Percentiles rank a stretch among this genome's conserved stretches.
Conservation (phyloP, 1,140 invertebrate genomes). For the Drosophila rufa region DNA sequence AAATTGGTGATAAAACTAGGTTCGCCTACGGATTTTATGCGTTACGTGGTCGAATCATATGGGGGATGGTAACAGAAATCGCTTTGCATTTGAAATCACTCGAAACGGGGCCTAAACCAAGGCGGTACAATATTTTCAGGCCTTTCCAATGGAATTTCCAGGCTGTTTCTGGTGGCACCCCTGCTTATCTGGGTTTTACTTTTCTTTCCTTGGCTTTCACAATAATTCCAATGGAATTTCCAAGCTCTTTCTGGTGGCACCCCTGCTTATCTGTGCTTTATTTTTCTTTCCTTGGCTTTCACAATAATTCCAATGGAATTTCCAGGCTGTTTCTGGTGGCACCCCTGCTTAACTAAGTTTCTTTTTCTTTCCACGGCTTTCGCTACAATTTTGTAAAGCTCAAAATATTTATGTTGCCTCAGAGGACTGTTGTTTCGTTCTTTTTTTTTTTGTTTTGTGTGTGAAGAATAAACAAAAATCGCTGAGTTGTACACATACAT, state of each 20-base stretch:
- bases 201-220: neutral
- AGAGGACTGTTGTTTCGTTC: constrained; percentile 4
- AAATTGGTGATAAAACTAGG: constrained; percentile 19
- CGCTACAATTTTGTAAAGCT: constrained; percentile 47
- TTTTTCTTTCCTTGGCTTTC: too few relatives aligned
- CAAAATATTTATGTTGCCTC: constrained; percentile 26
- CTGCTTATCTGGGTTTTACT: neutral
- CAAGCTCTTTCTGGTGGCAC: too few relatives aligned
- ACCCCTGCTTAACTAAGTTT: too few relatives aligned
- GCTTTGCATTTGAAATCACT: neutral
- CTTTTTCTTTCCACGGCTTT: neutral
- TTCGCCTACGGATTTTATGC: constrained; percentile 15
- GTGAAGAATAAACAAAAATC: constrained; percentile 40
- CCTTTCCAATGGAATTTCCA: too few relatives aligned
- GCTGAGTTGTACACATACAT: constrained; percentile 34
- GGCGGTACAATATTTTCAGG: too few relatives aligned
- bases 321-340: too few relatives aligned
- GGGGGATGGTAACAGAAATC: neutral
- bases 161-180: constrained; percentile 11
- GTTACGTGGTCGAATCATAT: constrained; percentile 19
- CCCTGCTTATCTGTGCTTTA: too few relatives aligned
- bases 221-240: constrained; percentile 4
- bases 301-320: too few relatives aligned
- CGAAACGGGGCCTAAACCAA: neutral
- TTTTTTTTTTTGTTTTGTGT: constrained; percentile 34